Evolutionary conservation across 2,113 vertebrate species (phyloP), one percentile per base, ranked within the genome.

Genomic region (Cebidichthys violaceus): DNA sequence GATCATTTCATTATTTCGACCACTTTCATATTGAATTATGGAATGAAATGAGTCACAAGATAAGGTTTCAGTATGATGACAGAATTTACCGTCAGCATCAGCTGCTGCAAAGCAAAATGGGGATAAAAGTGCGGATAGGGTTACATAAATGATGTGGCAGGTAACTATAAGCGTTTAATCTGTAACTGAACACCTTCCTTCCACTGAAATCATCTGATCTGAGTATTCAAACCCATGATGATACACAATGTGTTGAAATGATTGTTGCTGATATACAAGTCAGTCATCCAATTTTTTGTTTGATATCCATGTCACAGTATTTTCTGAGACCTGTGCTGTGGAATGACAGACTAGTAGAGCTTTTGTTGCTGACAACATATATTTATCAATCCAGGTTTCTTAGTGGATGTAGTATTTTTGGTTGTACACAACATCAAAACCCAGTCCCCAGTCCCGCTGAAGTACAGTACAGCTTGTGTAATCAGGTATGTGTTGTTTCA

Each of bases 111-210:
- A 45, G 50, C 9, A 71, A 67, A 60, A 29, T 14, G 10, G 27
- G 14, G 17, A 43, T 31, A 37, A 54, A 37, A 29, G 60, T 14
- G 7, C 5, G 1, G 55, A 22, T 75, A 22, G 10, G 24, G 47
- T 65, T 88, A 55, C 55, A 59, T 29, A 6, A 1, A 18, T 72
- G 33, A 85, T 11, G 47, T 50, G 43, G 24, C 76, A 52, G 67
- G 37, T 79, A 64, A 64, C 54, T 9, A 10, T 18, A 27, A 41
- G 55, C 55, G 15, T 74, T 50, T 47, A 27, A 52, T 65, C 45
- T 31, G 27, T 15, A 24, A 70, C 52, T 76, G 27, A 33, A 7
- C 17, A 52, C 13, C 67, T 64, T 64, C 75, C 27, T 72, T 77
- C 57, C 52, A 61, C 73, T 65, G 50, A 47, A 29, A 27, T 37